Evolutionary conservation across 1,140 invertebrate genomes (phyloP).

Genomic region (Pentalonia nigronervosa): DNA sequence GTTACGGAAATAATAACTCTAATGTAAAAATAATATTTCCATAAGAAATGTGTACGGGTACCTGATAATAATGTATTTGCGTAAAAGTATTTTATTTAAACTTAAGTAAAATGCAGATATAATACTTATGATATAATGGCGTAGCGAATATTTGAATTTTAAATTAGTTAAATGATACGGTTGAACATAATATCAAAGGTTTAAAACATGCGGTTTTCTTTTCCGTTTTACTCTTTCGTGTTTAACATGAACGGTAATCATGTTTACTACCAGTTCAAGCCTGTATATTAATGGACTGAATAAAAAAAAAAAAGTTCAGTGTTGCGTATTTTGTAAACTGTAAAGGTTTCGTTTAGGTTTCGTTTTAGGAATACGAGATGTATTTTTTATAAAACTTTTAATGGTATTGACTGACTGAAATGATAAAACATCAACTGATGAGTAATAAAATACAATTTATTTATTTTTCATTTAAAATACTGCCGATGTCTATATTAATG

Average conservation of each 20-base stretch:
- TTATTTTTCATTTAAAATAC: slow-evolving; percentile 25
- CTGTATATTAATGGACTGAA: not conserved
- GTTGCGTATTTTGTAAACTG: not conserved
- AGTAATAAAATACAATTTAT: not conserved
- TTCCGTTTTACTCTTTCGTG: not conserved
- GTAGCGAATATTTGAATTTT: slow-evolving; percentile 39
- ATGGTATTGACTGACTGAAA: slow-evolving; percentile 7
- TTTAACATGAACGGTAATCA: slow-evolving; percentile 43
- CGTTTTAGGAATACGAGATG: not conserved
- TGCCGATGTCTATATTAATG: not conserved
- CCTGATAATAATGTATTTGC: not conserved
- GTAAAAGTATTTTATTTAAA: not conserved
- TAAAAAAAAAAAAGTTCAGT: not conserved
- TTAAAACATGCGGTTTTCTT: slow-evolving; percentile 5
- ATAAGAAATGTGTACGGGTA: not conserved
- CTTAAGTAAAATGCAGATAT: not conserved
- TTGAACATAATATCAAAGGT: not conserved
- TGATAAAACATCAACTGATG: not conserved
- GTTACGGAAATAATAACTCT: not conserved
- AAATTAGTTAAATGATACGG: slow-evolving; percentile 29
- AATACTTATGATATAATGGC: not conserved
- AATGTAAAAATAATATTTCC: not conserved
- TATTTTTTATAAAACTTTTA: slow-evolving; percentile 12
- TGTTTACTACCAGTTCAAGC: slow-evolving; percentile 29
- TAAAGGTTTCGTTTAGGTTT: not conserved